Base-by-base conservation (phyloP, 2,113 vertebrate species). In the Struthidea cinerea region DNA sequence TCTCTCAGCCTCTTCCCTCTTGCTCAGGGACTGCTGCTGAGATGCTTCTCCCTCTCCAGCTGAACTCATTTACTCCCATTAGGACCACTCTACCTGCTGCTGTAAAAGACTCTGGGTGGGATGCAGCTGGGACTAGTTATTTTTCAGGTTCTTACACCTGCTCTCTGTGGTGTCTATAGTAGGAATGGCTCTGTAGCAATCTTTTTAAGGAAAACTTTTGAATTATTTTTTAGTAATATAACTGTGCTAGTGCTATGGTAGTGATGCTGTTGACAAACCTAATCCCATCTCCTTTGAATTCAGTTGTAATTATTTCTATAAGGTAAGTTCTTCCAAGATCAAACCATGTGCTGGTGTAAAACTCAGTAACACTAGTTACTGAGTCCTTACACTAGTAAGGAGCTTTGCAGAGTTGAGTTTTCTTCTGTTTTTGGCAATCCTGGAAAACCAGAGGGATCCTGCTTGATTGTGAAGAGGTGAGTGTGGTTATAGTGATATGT, bases 81-180 rank as follows among this genome's bases (percentile, higher is more conserved):
- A 47, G 28, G 37, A 35, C 19, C 41, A 14, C 24, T 33, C 28
- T 6, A 5, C 11, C 16, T 41, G 22, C 27, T 87, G 55, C 46
- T 82, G 13, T 52, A 50, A 63, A 52, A 63, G 42, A n/a, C 33
- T 44, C 11, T 10, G n/a, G 16, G 41, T 35, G 19, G 27, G 27
- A 7, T 11, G 2, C 1, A 74, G 16, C 21, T 49, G 20, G 4
- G 5, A 3, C 1, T 1, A 3, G 12, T 11, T 46, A 6, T 5
- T 44, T 67, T 47, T 70, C 11, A 35, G 27, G 23, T 77, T 81
- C n/a, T 68, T 50, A 6, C 0, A 12, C 19, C 3, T 56, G 0
- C 2, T 3, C 2, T 57, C 2, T 8, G 35, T 12, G 9, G 11
- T 82, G 8, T 16, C 50, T 5, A 3, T 16, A 21, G 53, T 4